Base-by-base conservation (phyloP, 1,140 invertebrate genomes). In the Drosophila kikkawai region DNA sequence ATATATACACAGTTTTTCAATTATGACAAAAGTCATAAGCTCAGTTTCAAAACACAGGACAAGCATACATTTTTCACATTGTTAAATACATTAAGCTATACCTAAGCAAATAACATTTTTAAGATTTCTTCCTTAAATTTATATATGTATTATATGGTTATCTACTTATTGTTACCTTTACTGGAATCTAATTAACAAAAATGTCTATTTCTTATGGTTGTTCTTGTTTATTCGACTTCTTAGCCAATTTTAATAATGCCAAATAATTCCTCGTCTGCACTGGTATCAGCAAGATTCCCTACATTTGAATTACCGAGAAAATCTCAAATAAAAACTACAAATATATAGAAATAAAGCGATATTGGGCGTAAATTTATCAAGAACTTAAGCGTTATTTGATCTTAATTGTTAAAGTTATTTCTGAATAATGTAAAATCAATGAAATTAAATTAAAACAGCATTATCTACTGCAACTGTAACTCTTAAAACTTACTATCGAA, bases 401-500 rank as follows among this genome's bases (percentile, higher is more conserved):
- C 44, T 19, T 36, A 32, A 15, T 17, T 48, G 12, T 47, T 60
- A 60, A 48, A 47, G 19, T 47, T 61, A 63, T 29, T 56, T 19
- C 9, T 22, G 34, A 65, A 26, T 57, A 44, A 42, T 44, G 44
- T 37, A 26, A 11, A 39, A 47, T 56, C 7, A 57, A 45, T 29
- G 17, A 36, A 29, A 53, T 26, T 36, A 36, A 15, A 22, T 42
- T 7, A 8, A 36, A 34, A 22, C 15, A n/a, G 12, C 17, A 41
- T 42, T 29, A 15, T 60, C 12, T 29, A 34, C 34, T 29, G 2
- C 2, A 26, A 26, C 6, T 15, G 0, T 47, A 26, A 15, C 22
- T 3, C 19, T 39, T 36, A 17, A 5, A 32, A 97, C 97, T 98
- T 96, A 98, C 98, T 98, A 95, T 99, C 98, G 94, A 99, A 99